Evolutionary conservation across 2,797 vertebrate genomes (phyloP), one percentile per base, ranked within the genome.

Genomic region (Oreochromis mossambicus): DNA sequence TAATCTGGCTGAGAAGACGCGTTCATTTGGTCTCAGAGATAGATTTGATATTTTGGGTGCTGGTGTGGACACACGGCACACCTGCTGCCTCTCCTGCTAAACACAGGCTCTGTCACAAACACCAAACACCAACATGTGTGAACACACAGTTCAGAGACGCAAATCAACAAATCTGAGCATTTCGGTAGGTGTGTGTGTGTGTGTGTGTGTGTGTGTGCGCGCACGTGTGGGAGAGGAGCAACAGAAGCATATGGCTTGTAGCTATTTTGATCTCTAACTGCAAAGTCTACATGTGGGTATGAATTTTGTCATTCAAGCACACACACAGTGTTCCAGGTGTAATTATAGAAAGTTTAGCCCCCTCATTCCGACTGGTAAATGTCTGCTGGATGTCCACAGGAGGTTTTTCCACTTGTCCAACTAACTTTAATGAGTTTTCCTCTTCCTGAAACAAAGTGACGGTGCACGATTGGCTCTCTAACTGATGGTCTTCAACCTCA

Each of bases 381-480:
- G 88, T 89, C 83, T 24, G 75, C 91, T 83, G 87, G 84, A 89
- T 89, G 87, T 92, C 92, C n/a, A 56, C 83, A 78, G 86, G 92
- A 92, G 87, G 24, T 87, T 94, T 95, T 93, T 92, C 93, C 93
- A 94, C 93, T 89, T 88, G 92, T 93, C 91, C 91, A 88, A 32
- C 90, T 88, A 89, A 93, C 88, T 94, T 94, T 94, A 94, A 95
- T 94, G 89, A 92, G 88, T 95, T 95, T 94, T 93, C 88, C 70
- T 86, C 80, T 88, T 90, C 89, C 90, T 91, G 81, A 43, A 88
- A 90, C 85, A 86, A 86, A 89, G 79, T 70, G 75, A 78, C 9
- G 6, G 26, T 58, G 66, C 77, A 70, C 88, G 85, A 92, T 90
- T 93, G 81, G 85, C 84, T 92, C 70, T 84, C 83, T 85, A 50